Percentiles rank a stretch among this genome's conserved stretches.
Evolutionary conservation across 2,113 vertebrate genomes (phyloP).

Genomic region (Bettongia penicillata): DNA sequence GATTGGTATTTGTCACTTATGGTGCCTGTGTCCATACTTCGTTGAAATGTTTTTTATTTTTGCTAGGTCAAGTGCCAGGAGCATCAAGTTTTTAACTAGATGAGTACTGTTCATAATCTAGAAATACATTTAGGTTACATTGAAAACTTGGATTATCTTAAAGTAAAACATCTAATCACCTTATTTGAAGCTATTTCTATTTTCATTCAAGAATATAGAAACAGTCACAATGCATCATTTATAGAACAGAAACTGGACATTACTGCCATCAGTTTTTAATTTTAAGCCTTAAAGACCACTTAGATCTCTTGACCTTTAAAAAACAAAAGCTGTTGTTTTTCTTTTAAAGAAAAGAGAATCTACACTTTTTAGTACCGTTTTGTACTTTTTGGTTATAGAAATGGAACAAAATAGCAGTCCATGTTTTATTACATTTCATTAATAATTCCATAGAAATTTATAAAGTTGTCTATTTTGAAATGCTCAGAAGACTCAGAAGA

Average conservation of each 20-base stretch:
- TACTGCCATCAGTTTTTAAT: background rate
- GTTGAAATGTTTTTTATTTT: background rate
- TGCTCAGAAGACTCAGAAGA: background rate
- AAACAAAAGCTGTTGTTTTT: background rate
- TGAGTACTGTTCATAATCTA: background rate
- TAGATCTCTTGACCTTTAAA: background rate
- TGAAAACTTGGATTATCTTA: background rate
- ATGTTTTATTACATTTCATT: background rate
- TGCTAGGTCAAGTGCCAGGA: background rate
- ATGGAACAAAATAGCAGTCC: background rate
- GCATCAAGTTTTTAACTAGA: background rate
- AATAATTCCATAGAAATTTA: background rate
- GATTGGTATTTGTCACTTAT: background rate
- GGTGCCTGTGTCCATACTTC: background rate
- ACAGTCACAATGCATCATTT: background rate
- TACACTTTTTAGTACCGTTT: background rate
- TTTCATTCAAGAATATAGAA: background rate
- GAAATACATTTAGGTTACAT: background rate
- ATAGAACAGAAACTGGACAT: background rate
- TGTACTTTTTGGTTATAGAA: background rate
- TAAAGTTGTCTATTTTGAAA: background rate
- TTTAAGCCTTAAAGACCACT: background rate
- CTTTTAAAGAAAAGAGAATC: background rate
- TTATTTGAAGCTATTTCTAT: background rate
- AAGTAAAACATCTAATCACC: background rate